Evolutionary conservation across 2,113 vertebrate genomes (phyloP).

Genomic region (Sylvilagus bachmani): DNA sequence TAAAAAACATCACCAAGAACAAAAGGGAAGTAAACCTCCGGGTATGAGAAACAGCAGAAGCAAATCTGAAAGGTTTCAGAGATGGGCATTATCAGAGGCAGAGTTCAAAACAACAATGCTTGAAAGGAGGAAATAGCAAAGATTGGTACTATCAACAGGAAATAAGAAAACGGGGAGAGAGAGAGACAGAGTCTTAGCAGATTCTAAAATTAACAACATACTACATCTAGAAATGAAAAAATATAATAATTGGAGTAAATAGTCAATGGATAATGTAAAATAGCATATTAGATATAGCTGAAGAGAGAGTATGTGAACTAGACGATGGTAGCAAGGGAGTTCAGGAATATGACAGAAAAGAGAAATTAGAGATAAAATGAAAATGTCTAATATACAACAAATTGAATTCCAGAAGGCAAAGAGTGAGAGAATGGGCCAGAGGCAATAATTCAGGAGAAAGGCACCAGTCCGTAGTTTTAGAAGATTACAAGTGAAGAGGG

Average conservation of each 20-base stretch:
- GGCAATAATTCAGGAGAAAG: constrained; percentile 10
- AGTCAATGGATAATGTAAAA: neutral
- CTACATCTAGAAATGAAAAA: constrained; percentile 8
- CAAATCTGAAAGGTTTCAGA: neutral
- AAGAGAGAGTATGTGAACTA: constrained; percentile 20
- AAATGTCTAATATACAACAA: neutral
- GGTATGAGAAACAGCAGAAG: neutral
- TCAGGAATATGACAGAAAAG: neutral
- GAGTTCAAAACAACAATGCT: neutral
- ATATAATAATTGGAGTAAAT: neutral
- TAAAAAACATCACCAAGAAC: neutral
- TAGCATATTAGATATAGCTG: neutral
- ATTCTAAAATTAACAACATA: constrained; percentile 36
- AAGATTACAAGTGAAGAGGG: neutral
- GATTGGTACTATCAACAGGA: neutral
- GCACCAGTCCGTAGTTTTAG: neutral
- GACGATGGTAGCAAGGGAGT: neutral
- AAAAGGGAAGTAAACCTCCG: neutral
- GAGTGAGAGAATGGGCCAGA: neutral
- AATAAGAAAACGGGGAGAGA: neutral
- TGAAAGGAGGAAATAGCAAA: neutral
- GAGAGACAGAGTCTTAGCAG: neutral
- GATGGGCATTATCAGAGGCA: neutral
- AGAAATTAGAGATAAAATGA: neutral
- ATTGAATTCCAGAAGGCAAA: neutral